Evolutionary conservation across 1,140 invertebrate genomes (phyloP).

Genomic region (Scaptodrosophila lebanonensis): DNA sequence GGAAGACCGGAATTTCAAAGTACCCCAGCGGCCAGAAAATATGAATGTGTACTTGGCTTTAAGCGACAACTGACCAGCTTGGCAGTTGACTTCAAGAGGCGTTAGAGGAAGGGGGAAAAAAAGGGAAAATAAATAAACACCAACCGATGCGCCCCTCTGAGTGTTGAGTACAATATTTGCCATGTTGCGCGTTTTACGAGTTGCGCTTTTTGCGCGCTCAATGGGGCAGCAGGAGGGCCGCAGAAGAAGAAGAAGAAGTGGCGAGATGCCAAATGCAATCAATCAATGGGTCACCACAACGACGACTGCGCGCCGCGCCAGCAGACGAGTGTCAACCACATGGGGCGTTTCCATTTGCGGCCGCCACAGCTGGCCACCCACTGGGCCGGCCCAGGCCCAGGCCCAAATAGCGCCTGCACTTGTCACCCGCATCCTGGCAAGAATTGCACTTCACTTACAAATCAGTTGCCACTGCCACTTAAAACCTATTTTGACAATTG

Average conservation of each 20-base stretch:
- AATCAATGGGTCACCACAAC: conserved; percentile 68
- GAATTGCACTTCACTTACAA: conserved; percentile 49
- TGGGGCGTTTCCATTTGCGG: conserved; percentile 73
- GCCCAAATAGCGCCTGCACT: conserved; percentile 3
- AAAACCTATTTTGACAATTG: conserved; percentile 77
- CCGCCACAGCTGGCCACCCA: conserved; percentile 62
- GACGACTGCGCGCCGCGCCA: conserved; percentile 1
- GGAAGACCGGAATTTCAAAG: too few species aligned
- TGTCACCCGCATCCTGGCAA: conserved; percentile 3
- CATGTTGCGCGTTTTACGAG: conserved; percentile 60
- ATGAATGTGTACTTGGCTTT: conserved; percentile 43
- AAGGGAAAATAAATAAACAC: conserved; percentile 3
- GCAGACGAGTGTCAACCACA: conserved; percentile 56
- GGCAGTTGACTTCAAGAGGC: conserved; percentile 25
- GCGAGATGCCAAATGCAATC: conserved; percentile 69
- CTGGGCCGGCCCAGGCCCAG: conserved; percentile 23
- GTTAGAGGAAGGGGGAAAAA: not conserved
- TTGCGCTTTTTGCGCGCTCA: conserved; percentile 42
- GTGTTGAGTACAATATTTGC: conserved; percentile 73
- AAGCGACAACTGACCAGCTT: conserved; percentile 69
- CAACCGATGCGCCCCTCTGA: conserved; percentile 50
- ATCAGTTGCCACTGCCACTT: conserved; percentile 66
- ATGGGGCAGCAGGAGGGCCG: conserved; percentile 16
- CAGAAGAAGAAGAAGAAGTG: too few species aligned
- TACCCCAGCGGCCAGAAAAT: conserved; percentile 29